These are phyloP conservation scores for Bovichtus diacanthus DNA, from an alignment of 2,797 vertebrate species.

Conservation along the genomic window DNA sequence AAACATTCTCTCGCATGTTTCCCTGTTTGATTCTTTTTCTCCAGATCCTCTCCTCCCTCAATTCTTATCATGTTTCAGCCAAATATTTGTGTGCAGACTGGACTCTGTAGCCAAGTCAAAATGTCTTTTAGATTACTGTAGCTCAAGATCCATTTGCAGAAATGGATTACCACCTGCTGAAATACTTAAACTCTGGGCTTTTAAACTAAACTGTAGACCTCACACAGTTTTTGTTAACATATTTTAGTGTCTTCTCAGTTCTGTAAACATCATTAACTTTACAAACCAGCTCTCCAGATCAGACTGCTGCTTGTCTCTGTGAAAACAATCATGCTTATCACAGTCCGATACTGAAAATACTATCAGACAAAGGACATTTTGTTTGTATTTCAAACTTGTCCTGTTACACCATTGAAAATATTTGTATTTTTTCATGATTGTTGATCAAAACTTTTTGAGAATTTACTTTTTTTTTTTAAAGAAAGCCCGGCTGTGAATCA, in stretches of 20 bases:
- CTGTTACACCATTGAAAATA: not conserved
- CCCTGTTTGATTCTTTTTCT: constrained; percentile 52
- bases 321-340: constrained; percentile 43
- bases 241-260: constrained; percentile 1
- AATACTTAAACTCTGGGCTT: constrained; percentile 30
- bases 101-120: constrained; percentile 45
- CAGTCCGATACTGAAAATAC: constrained; percentile 46
- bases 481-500: constrained; percentile 41
- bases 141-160: constrained; percentile 35
- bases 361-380: constrained; percentile 29
- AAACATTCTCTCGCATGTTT: constrained; percentile 62
- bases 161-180: constrained; percentile 48
- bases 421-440: constrained; percentile 8
- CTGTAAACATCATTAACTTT: constrained; percentile 24
- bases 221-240: constrained; percentile 29
- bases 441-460: constrained; percentile 6
- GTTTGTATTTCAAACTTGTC: not conserved
- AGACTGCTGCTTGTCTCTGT: constrained; percentile 11
- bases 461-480: not conserved
- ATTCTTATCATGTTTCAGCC: constrained; percentile 70
- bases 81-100: constrained; percentile 72
- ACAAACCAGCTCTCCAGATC: constrained; percentile 24
- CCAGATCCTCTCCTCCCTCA: constrained; percentile 47
- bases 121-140: constrained; percentile 23
- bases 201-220: constrained; percentile 26